phyloP scores from a whole-genome alignment of 2,888 invertebrate species.

The Fragum fragum region DNA sequence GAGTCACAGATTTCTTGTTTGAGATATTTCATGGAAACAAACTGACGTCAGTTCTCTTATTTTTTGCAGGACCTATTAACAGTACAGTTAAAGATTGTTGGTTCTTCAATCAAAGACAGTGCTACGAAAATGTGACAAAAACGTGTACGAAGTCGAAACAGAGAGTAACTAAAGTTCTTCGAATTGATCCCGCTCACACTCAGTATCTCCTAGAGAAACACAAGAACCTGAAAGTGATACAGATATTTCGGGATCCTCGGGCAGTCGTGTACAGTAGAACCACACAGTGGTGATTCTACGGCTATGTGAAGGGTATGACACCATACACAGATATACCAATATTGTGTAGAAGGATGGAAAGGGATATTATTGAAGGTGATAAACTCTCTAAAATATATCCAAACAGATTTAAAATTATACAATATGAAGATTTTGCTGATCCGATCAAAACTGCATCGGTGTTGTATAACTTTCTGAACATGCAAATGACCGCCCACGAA shows the following conservation, averaged over 20 bases:
- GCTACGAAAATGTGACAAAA: background rate
- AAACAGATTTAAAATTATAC: background rate
- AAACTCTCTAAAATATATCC: background rate
- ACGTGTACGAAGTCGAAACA: background rate
- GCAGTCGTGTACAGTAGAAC: background rate
- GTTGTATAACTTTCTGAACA: background rate
- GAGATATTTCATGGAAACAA: too few species aligned
- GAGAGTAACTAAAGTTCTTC: background rate
- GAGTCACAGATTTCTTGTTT: too few species aligned
- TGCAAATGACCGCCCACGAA: background rate
- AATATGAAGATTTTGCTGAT: background rate
- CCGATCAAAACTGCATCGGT: background rate
- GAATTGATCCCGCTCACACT: background rate
- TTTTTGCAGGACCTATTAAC: background rate
- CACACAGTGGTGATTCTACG: background rate
- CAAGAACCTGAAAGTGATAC: background rate
- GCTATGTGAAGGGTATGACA: background rate
- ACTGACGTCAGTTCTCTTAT: too few species aligned
- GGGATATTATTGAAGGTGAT: background rate
- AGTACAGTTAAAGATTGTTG: background rate
- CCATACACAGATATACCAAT: background rate
- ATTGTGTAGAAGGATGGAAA: background rate
- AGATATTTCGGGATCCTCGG: background rate
- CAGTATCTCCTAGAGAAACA: background rate
- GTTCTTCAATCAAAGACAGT: background rate